Evolutionary conservation across 1,140 invertebrate species (phyloP).

Genomic region (Gryllus bimaculatus): DNA sequence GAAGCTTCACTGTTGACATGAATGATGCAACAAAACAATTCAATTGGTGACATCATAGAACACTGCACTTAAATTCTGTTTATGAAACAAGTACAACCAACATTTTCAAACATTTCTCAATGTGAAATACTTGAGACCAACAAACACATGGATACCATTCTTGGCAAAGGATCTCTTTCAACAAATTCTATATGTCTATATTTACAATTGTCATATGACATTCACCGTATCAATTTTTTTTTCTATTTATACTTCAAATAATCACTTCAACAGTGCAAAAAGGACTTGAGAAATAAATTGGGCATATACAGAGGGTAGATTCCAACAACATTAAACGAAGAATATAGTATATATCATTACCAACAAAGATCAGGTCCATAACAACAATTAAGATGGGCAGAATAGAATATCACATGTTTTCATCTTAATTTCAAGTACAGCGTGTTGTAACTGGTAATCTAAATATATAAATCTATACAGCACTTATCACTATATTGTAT

Average conservation of each 20-base stretch:
- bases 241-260: background rate
- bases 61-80: background rate
- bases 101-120: background rate
- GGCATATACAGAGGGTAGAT: background rate
- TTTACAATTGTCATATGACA: background rate
- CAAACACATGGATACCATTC: background rate
- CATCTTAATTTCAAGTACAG: conserved; percentile 17
- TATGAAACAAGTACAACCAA: background rate
- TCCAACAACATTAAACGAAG: conserved; percentile 14
- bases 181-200: background rate
- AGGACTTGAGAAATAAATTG: background rate
- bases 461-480: conserved; percentile 11
- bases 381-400: conserved; percentile 20
- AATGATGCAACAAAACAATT: background rate
- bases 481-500: background rate
- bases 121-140: background rate
- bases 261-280: background rate
- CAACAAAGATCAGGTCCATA: conserved; percentile 19
- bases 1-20: too few relatives aligned
- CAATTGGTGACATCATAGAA: background rate
- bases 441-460: conserved; percentile 9
- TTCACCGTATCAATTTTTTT: background rate
- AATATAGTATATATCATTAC: conserved; percentile 5
- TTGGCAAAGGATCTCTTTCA: background rate
- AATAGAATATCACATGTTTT: conserved; percentile 17